These are phyloP conservation scores for Lepidurus packardi DNA, from an alignment of 1,140 invertebrate species.

Conservation along the genomic window DNA sequence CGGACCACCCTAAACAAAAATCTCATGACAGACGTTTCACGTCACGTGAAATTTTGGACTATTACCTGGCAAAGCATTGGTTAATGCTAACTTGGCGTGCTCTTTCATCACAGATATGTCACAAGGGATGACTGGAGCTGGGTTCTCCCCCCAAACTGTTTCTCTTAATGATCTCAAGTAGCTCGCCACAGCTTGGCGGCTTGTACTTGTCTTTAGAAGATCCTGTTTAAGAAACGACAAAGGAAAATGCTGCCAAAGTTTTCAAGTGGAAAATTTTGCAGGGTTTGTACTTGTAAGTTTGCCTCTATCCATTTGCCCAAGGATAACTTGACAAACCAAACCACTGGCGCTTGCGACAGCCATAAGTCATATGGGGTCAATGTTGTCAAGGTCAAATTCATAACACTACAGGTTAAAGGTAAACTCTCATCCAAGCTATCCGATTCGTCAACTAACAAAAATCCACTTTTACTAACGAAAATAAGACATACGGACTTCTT, in stretches of 20 bases:
- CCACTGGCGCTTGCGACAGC: neutral
- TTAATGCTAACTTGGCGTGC: conserved; percentile 7
- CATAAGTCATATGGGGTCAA: neutral
- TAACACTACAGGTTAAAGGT: conserved; percentile 38
- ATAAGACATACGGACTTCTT: neutral
- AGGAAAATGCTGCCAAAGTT: neutral
- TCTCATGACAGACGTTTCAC: neutral
- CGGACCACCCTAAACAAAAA: neutral
- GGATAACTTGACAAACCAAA: neutral
- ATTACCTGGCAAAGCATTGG: neutral
- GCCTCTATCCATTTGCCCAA: conserved; percentile 3
- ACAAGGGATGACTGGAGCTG: conserved; percentile 33
- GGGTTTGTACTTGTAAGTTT: neutral
- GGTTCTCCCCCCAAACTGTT: conserved; percentile 41
- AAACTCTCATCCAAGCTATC: conserved; percentile 27
- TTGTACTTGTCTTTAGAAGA: neutral
- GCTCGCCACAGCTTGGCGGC: neutral
- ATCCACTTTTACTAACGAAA: conserved; percentile 22
- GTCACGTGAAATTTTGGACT: neutral
- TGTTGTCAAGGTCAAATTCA: conserved; percentile 31
- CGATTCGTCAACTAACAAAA: conserved; percentile 22
- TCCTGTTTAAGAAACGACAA: neutral
- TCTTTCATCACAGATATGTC: conserved; percentile 5
- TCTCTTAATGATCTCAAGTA: conserved; percentile 40
- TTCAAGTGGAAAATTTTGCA: neutral